Conservation (phyloP, 2,113 vertebrate species). For the Geococcyx californianus region DNA sequence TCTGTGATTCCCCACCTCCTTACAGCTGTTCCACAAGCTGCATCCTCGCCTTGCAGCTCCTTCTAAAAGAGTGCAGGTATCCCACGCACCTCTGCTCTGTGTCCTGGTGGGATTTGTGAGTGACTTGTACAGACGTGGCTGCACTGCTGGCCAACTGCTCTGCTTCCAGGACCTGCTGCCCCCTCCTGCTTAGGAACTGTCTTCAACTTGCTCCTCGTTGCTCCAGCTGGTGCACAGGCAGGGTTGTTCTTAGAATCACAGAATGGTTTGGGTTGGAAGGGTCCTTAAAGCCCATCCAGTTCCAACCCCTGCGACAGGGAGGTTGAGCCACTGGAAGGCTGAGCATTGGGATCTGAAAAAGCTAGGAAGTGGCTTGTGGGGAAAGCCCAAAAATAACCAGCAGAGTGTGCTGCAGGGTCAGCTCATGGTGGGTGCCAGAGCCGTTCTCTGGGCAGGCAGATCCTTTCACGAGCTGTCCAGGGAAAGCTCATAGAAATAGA, state of each 20-base stretch:
- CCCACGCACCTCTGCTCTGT: background rate
- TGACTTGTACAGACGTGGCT: no score
- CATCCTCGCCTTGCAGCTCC: background rate
- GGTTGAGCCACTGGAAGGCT: no score
- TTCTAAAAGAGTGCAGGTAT: background rate
- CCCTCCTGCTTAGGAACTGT: background rate
- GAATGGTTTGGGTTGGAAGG: no score
- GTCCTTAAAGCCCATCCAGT: no score
- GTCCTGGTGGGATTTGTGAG: background rate
- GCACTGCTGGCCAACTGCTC: background rate
- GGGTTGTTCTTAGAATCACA: no score
- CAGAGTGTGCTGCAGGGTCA: background rate
- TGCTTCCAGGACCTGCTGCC: background rate
- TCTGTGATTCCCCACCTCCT: background rate
- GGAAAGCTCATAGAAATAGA: fast-evolving
- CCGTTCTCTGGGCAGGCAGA: background rate
- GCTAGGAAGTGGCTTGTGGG: background rate
- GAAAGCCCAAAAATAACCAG: background rate
- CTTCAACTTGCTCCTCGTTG: background rate
- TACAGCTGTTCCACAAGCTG: background rate
- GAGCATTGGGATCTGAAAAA: no score
- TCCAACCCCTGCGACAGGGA: no score
- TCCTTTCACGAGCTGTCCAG: background rate
- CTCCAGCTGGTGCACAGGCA: background rate
- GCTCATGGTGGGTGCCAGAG: background rate